Percentiles rank a stretch among this genome's conserved stretches.
phyloP scores from a whole-genome alignment of 2,888 invertebrate genomes.

The Leucozona laternaria region DNA sequence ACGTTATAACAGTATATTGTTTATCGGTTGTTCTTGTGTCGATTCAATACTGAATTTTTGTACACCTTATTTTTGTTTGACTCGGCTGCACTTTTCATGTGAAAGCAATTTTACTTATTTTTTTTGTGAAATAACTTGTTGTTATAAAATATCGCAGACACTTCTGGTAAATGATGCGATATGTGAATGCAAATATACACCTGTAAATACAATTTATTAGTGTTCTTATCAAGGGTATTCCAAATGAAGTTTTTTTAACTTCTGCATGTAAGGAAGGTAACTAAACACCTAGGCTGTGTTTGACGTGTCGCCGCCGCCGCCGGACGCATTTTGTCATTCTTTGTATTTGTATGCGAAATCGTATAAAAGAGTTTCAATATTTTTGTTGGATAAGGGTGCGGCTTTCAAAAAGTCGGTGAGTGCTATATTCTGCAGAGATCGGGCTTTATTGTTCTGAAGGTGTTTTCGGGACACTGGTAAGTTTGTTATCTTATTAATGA shows the following conservation, averaged over 20 bases:
- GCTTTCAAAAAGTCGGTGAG: slow-evolving; percentile 30
- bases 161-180: not conserved
- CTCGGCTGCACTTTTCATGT: not conserved
- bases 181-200: slow-evolving; percentile 5
- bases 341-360: slow-evolving; percentile 54
- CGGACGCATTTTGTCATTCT: slow-evolving; percentile 49
- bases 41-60: not conserved
- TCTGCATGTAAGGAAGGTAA: slow-evolving; percentile 11
- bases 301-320: slow-evolving; percentile 50
- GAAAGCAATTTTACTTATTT: slow-evolving; percentile 11
- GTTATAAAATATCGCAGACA: not conserved
- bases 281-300: slow-evolving; percentile 31
- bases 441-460: slow-evolving; percentile 6
- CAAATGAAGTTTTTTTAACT: slow-evolving; percentile 24
- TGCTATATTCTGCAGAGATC: slow-evolving; percentile 18
- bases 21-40: not conserved
- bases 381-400: slow-evolving; percentile 61
- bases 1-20: not conserved
- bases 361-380: slow-evolving; percentile 34
- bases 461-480: slow-evolving; percentile 30
- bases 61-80: slow-evolving; percentile 24
- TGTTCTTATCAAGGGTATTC: slow-evolving; percentile 26
- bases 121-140: slow-evolving; percentile 4
- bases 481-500: slow-evolving; percentile 23
- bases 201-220: not conserved